A percentile compares a stretch with the other conserved stretches of the same genome.
Evolutionary conservation across 2,797 vertebrate species (phyloP).

Genomic region (Arnoldichthys spilopterus): DNA sequence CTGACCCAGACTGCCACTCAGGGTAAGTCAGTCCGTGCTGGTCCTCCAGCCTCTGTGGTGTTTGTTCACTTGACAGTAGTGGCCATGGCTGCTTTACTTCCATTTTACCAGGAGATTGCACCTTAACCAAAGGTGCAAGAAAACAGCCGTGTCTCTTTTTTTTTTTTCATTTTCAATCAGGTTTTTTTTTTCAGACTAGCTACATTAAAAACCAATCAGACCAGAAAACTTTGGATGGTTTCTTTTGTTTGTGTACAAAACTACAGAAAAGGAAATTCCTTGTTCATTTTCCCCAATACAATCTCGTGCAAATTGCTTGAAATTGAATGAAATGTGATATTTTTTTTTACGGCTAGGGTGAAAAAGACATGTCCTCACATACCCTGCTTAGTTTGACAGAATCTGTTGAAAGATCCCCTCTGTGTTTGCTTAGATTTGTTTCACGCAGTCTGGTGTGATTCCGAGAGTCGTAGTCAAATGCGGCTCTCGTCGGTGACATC

Average conservation of each 20-base stretch:
- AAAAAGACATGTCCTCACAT: not conserved
- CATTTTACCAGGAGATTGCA: slow-evolving; percentile 13
- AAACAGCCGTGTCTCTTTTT: not conserved
- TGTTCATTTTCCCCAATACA: too few relatives aligned
- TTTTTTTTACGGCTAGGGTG: not conserved
- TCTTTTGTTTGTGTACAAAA: not conserved
- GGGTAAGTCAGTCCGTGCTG: slow-evolving; percentile 20
- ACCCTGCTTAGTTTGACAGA: not conserved
- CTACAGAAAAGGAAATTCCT: not conserved
- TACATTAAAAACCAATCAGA: not conserved
- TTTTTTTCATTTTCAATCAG: not conserved
- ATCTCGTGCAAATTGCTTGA: not conserved
- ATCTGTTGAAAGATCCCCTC: not conserved
- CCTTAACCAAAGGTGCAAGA: slow-evolving; percentile 24
- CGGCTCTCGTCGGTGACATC: slow-evolving; percentile 30
- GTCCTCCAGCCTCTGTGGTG: slow-evolving; percentile 16
- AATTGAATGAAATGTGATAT: not conserved
- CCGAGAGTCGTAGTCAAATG: slow-evolving; percentile 21
- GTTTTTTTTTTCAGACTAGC: not conserved
- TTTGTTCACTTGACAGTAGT: slow-evolving; percentile 28
- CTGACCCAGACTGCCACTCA: slow-evolving; percentile 42
- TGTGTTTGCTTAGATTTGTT: not conserved
- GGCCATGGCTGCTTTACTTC: slow-evolving; percentile 10
- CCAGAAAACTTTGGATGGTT: not conserved
- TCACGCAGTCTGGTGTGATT: not conserved